Conservation (phyloP, 2,888 invertebrate species). For the Atethmia centrago region DNA sequence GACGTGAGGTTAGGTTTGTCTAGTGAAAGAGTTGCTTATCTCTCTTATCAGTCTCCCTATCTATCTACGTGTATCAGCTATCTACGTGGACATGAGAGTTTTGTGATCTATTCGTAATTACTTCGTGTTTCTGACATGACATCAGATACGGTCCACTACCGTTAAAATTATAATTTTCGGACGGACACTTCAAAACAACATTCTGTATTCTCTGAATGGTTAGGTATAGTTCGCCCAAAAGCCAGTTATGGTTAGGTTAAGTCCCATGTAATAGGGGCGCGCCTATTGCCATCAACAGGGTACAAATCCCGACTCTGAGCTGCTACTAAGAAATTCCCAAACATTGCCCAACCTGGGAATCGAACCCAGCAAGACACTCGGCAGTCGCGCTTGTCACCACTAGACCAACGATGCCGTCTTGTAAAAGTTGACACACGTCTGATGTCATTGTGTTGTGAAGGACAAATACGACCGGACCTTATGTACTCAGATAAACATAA, state of each 20-base stretch:
- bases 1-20: neutral
- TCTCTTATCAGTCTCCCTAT: too few species aligned
- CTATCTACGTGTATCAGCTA: neutral
- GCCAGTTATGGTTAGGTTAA: neutral
- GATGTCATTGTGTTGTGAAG: neutral
- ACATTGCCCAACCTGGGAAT: neutral
- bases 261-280: neutral
- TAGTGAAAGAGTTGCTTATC: neutral
- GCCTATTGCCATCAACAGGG: neutral
- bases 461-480: neutral
- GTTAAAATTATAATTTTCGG: neutral
- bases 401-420: neutral
- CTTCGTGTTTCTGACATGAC: neutral
- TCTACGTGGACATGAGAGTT: constrained; percentile 2
- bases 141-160: neutral
- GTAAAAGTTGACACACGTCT: neutral
- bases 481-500: constrained; percentile 14
- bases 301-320: neutral
- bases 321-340: too few species aligned
- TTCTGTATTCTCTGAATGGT: too few species aligned
- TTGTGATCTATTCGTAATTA: neutral
- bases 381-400: neutral
- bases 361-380: neutral
- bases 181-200: too few species aligned
- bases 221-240: too few species aligned